Percentiles rank a stretch among this genome's conserved stretches.
These are phyloP conservation scores for Chaetogeoica ovagalla DNA, from an alignment of 2,888 invertebrate species.

Conservation along the genomic window DNA sequence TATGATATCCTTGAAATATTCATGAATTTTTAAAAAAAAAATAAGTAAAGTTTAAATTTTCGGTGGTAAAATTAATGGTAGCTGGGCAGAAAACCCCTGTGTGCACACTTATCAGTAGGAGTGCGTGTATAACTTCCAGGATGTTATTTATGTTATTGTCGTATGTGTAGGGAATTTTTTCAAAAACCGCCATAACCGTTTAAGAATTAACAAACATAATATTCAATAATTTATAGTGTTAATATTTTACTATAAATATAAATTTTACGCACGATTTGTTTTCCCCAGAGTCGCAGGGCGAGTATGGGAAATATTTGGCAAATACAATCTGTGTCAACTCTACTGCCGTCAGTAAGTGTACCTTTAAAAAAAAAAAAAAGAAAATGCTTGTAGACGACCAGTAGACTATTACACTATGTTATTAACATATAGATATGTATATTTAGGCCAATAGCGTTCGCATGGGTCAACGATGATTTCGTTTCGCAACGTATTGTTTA, in stretches of 20 bases:
- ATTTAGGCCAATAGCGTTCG: conserved; percentile 10
- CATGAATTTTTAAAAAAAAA: too few relatives aligned
- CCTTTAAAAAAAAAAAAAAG: conserved; percentile 24
- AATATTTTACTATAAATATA: conserved; percentile 43
- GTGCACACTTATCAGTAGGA: too few relatives aligned
- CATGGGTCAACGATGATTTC: conserved; percentile 28
- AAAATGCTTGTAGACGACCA: conserved; percentile 48
- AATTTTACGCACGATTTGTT: conserved; percentile 42
- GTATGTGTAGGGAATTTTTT: not conserved
- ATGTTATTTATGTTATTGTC: too few relatives aligned
- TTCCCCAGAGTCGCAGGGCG: conserved; percentile 41
- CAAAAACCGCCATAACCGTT: too few relatives aligned
- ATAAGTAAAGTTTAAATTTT: too few relatives aligned
- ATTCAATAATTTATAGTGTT: conserved; percentile 14
- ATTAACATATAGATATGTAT: conserved; percentile 12
- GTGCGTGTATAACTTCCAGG: too few relatives aligned
- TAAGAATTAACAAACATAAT: too few relatives aligned
- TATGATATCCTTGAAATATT: too few relatives aligned
- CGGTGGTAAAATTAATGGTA: too few relatives aligned
- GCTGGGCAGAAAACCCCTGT: too few relatives aligned
- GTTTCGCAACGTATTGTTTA: not conserved
- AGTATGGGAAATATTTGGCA: conserved; percentile 50
- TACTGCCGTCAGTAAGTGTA: conserved; percentile 49
- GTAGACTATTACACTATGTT: not conserved
- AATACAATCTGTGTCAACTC: conserved; percentile 37